phyloP scores from a whole-genome alignment of 2,797 vertebrate species.

The Enteromius treurensis region DNA sequence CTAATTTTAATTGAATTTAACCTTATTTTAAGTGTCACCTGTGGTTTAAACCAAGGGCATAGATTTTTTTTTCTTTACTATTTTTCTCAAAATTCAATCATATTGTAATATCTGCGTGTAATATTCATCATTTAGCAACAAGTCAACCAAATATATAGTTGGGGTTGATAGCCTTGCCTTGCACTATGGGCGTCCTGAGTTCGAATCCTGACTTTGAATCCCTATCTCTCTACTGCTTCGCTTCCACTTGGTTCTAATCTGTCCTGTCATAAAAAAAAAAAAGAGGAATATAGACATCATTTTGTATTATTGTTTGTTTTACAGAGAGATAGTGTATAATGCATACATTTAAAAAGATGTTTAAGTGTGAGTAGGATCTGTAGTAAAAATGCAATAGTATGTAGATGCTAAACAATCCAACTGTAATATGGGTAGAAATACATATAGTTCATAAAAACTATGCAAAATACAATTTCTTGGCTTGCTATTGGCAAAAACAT shows the following conservation, averaged over 20 bases:
- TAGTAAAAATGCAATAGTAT: not conserved
- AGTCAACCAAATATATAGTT: not conserved
- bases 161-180: no score
- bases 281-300: not conserved
- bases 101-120: not conserved
- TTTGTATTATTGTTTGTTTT: not conserved
- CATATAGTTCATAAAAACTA: not conserved
- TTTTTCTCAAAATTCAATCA: not conserved
- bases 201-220: no score
- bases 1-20: not conserved
- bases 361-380: not conserved
- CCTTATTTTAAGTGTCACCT: not conserved
- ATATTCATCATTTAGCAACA: not conserved
- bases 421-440: not conserved
- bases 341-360: not conserved
- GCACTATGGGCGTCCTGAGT: no score
- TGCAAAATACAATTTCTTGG: not conserved
- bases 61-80: not conserved
- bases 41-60: not conserved
- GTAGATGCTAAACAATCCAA: not conserved
- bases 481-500: not conserved
- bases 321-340: not conserved
- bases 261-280: no score
- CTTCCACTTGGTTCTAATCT: no score
- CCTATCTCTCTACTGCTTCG: no score